Evolutionary conservation across 2,113 vertebrate genomes (phyloP), one percentile per base, ranked within the genome.

Genomic region (Cygnus buccinator): DNA sequence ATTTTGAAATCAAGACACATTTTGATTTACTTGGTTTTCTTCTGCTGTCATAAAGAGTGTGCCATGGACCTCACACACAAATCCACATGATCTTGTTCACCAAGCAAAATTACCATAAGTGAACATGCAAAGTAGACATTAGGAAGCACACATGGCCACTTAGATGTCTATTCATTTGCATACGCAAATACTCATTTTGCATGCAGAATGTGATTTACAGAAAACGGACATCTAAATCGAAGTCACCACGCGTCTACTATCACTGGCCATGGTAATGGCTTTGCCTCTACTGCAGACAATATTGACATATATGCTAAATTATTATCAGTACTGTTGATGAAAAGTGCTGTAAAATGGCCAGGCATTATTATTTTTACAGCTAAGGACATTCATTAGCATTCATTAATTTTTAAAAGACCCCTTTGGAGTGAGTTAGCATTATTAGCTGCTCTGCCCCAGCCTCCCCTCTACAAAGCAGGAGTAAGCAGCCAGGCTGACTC

Each of bases 161-260:
- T 92, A 88, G 94, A 91, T 76, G 90, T 44, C 84, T 94, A 10
- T 41, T 57, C 54, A 84, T 97, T 90, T 97, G 94, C 95, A 96
- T 93, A 94, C 2, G 17, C 95, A 96, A 97, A 92, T 89, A 89
- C 70, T 82, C 48, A 23, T 87, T 95, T 79, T 78, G 90, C 73
- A 92, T 92, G 80, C 90, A 89, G 94, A 92, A 89, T 35, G 35
- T n/a, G 80, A 79, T 78, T 93, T 95, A 78, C 86, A 73, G 80
- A 21, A 93, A 84, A 78, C 4, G 58, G 92, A 79, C 92, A 80
- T 92, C 84, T 68, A 75, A 84, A 89, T 65, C 3, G 13, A 82
- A 87, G 90, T 13, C 70, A 3, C 90, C 10, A 13, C 2, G 3
- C 48, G 1, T 17, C 57, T 23, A n/a, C 50, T 11, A n/a, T 76